Conservation (phyloP, 2,888 invertebrate genomes). For the Spicauda simplicius region DNA sequence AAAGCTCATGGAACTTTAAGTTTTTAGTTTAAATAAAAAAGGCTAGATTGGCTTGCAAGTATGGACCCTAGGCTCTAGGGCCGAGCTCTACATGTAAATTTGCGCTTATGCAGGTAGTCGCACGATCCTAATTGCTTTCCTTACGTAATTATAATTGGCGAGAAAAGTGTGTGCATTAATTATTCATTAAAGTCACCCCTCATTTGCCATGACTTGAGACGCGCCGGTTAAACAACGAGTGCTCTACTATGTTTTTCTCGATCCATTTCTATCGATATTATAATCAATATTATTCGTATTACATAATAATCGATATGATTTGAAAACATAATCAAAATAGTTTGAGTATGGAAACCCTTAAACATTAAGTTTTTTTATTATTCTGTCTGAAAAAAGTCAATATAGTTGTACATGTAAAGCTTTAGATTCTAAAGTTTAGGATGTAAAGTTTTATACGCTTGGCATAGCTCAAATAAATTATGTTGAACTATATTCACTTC, state of each 20-base stretch:
- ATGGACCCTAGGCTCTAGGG: conserved; percentile 27
- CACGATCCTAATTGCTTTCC: conserved; percentile 67
- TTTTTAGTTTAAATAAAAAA: conserved; percentile 36
- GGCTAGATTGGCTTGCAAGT: conserved; percentile 35
- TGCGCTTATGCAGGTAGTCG: conserved; percentile 36
- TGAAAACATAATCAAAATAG: no score
- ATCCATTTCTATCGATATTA: conserved; percentile 8
- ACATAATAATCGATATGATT: no score
- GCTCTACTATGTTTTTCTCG: conserved; percentile 14
- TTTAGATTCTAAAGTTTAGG: no score
- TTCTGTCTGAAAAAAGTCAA: no score
- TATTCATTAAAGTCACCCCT: conserved; percentile 78
- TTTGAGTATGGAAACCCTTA: no score
- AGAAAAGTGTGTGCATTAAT: conserved; percentile 77
- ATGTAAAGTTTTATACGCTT: no score
- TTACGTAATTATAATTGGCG: conserved; percentile 81
- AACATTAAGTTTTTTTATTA: no score
- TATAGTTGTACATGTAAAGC: no score
- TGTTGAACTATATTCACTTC: no score
- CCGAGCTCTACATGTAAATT: conserved; percentile 31
- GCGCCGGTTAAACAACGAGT: conserved; percentile 60
- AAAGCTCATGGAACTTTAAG: conserved; percentile 29
- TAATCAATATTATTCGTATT: background rate
- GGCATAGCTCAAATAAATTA: no score
- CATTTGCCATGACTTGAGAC: conserved; percentile 75